Percentiles rank a stretch among this genome's conserved stretches.
These are phyloP conservation scores for Corella eumyota DNA, from an alignment of 23 tunicate species.

Conservation along the genomic window DNA sequence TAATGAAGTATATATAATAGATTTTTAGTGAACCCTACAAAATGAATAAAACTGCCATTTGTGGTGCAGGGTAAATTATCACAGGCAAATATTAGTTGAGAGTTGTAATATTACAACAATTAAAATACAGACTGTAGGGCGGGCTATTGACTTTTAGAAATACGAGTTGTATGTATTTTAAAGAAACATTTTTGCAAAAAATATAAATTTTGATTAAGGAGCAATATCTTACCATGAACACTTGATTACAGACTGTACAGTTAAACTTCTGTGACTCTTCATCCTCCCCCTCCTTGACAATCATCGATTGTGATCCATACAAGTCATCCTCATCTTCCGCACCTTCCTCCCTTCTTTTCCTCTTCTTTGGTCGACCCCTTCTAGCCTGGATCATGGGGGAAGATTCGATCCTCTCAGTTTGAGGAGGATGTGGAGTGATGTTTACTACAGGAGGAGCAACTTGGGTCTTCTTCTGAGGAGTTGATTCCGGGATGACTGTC, in stretches of 20 bases:
- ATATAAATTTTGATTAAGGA: too few relatives aligned
- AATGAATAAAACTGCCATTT: too few relatives aligned
- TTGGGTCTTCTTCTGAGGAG: not conserved
- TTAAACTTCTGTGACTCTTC: slow-evolving; percentile 5
- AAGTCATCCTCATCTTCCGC: slow-evolving; percentile 11
- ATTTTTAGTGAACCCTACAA: not conserved
- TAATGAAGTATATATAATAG: too few relatives aligned
- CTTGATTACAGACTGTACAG: slow-evolving; percentile 44
- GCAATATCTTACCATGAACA: slow-evolving; percentile 19
- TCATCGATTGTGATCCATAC: slow-evolving; percentile 2
- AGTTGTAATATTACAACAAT: too few relatives aligned
- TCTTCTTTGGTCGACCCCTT: slow-evolving; percentile 40
- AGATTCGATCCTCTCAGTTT: not conserved
- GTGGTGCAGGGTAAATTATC: too few relatives aligned
- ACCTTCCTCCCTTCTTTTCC: slow-evolving; percentile 2
- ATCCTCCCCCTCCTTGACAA: slow-evolving; percentile 8
- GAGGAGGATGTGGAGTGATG: not conserved
- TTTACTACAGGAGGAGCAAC: not conserved
- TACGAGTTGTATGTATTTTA: too few relatives aligned
- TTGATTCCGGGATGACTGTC: not conserved
- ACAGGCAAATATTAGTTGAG: too few relatives aligned
- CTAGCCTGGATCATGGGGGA: not conserved
- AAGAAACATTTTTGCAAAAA: too few relatives aligned
- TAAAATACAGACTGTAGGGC: too few relatives aligned
- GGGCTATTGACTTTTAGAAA: not conserved